A percentile compares a stretch with the other conserved stretches of the same genome.
These are phyloP conservation scores for Sarcophaga variegata DNA, from an alignment of 2,888 invertebrate genomes.

Conservation along the genomic window DNA sequence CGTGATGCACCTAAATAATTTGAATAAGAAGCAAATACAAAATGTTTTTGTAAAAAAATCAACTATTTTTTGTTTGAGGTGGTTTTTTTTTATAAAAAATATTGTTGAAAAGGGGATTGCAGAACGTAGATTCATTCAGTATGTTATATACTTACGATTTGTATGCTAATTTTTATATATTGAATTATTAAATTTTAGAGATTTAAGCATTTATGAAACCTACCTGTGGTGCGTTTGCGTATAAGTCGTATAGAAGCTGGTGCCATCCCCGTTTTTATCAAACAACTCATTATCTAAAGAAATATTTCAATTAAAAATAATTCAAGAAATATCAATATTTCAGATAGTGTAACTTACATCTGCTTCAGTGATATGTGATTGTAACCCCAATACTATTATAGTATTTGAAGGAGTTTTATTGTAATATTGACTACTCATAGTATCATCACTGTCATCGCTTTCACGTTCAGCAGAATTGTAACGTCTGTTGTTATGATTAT, in stretches of 20 bases:
- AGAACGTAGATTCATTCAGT: conserved; percentile 66
- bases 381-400: conserved; percentile 89
- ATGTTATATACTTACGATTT: conserved; percentile 68
- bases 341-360: conserved; percentile 84
- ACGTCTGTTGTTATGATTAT: conserved; percentile 72
- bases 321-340: conserved; percentile 14
- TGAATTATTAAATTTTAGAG: background rate
- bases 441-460: conserved; percentile 78
- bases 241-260: conserved; percentile 92
- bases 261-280: conserved; percentile 88
- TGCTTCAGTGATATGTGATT: conserved; percentile 89
- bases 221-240: conserved; percentile 92
- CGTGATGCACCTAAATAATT: conserved; percentile 93
- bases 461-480: conserved; percentile 75
- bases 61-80: conserved; percentile 75
- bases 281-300: conserved; percentile 89
- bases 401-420: conserved; percentile 86
- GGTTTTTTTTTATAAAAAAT: conserved; percentile 65
- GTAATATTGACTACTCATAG: conserved; percentile 82
- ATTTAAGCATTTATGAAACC: conserved; percentile 74
- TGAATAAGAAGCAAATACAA: conserved; percentile 85
- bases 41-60: conserved; percentile 82
- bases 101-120: conserved; percentile 57
- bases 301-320: background rate
- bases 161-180: conserved; percentile 34